A percentile compares a stretch with the other conserved stretches of the same genome.
These are phyloP conservation scores for Syritta pipiens DNA, from an alignment of 2,888 invertebrate species.

Conservation along the genomic window DNA sequence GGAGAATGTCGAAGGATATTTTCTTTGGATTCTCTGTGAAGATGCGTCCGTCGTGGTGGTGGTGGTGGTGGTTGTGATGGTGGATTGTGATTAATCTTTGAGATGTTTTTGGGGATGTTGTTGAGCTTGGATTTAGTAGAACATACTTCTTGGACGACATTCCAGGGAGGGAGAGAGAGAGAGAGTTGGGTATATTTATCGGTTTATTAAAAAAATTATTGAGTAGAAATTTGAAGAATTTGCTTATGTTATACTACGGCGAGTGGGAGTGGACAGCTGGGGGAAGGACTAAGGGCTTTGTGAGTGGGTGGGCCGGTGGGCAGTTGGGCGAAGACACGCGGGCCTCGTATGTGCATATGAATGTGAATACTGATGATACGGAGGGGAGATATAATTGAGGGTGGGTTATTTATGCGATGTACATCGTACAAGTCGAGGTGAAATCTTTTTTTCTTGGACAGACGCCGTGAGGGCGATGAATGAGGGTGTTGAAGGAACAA, in stretches of 20 bases:
- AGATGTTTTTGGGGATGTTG: background rate
- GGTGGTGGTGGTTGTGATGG: slow-evolving; percentile 11
- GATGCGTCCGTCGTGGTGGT: slow-evolving; percentile 44
- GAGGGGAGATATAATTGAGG: no score
- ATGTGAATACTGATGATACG: no score
- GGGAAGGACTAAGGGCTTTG: no score
- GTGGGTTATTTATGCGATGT: no score
- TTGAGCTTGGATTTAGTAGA: background rate
- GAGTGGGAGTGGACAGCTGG: slow-evolving; percentile 7
- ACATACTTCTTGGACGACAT: background rate
- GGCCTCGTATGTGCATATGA: no score
- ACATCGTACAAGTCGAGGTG: no score
- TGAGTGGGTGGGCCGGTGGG: no score
- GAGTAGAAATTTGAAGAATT: slow-evolving; percentile 47
- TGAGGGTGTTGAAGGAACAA: no score
- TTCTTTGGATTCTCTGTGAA: slow-evolving; percentile 57
- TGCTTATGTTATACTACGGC: slow-evolving; percentile 14
- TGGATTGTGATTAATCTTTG: background rate
- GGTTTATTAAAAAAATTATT: slow-evolving; percentile 62
- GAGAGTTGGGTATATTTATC: slow-evolving; percentile 43
- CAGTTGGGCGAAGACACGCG: no score
- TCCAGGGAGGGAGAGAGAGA: background rate
- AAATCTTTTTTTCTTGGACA: no score
- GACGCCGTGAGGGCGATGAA: no score
- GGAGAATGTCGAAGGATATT: slow-evolving; percentile 50